phyloP scores from a whole-genome alignment of 2,797 vertebrate genomes.

The Lepus oiostolus region DNA sequence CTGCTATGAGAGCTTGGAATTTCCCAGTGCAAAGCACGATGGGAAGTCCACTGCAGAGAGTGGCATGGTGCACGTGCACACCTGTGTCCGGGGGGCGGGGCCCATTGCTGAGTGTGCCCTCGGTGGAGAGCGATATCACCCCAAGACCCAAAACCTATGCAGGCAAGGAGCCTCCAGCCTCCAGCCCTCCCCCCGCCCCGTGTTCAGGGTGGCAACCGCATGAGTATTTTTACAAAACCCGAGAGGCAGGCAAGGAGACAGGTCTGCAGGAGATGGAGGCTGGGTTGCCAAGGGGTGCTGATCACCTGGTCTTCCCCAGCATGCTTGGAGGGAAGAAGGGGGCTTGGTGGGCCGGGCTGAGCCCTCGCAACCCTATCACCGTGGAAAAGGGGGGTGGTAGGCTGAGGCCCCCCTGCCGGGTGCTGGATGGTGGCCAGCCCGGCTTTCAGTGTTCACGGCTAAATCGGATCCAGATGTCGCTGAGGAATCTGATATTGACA shows the following conservation, averaged over 20 bases:
- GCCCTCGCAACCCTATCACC: slow-evolving; percentile 78
- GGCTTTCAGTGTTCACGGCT: slow-evolving; percentile 77
- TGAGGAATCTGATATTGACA: slow-evolving; percentile 87
- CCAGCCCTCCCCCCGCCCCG: too few relatives aligned
- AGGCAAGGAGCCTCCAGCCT: too few relatives aligned
- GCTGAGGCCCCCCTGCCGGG: slow-evolving; percentile 59
- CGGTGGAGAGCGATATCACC: neutral
- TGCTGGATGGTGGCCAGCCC: neutral
- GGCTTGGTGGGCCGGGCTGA: neutral
- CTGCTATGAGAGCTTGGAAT: neutral
- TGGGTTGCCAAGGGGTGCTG: neutral
- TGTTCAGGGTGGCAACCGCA: neutral
- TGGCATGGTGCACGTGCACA: neutral
- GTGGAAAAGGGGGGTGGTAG: slow-evolving; percentile 53
- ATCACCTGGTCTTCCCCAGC: neutral
- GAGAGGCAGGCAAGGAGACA: neutral
- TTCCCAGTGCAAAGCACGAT: neutral
- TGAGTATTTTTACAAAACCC: neutral
- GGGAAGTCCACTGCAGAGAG: neutral
- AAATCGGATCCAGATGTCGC: slow-evolving; percentile 90
- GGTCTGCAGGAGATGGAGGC: neutral
- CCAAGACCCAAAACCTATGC: neutral
- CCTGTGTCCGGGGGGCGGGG: neutral
- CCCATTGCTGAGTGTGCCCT: neutral
- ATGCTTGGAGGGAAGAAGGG: neutral